Conservation (phyloP, 2,888 invertebrate species). For the Lumbricus terrestris region DNA sequence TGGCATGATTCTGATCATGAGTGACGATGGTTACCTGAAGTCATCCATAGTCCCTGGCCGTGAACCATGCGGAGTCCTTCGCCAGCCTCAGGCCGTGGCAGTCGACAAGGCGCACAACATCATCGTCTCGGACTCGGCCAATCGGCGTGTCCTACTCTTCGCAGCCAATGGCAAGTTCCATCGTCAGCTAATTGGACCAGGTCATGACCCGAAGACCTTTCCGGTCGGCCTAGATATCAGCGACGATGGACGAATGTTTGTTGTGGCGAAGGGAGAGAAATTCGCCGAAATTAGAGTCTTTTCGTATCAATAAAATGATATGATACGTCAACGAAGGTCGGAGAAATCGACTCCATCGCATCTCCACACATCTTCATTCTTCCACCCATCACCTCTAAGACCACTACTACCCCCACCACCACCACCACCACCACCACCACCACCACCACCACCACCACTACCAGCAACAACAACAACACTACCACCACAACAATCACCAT, state of each 20-base stretch:
- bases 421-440: too few relatives aligned
- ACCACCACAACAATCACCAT: too few relatives aligned
- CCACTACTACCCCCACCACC: too few relatives aligned
- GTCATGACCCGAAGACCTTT: neutral
- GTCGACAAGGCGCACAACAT: conserved; percentile 84
- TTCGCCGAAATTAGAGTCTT: conserved; percentile 6
- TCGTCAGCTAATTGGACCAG: neutral
- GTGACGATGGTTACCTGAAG: conserved; percentile 22
- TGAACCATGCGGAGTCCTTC: conserved; percentile 16
- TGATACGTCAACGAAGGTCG: too few relatives aligned
- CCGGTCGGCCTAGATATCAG: conserved; percentile 18
- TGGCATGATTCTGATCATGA: neutral
- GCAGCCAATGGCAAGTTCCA: conserved; percentile 18
- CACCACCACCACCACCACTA: too few relatives aligned
- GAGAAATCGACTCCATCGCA: neutral
- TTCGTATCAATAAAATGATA: neutral
- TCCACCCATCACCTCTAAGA: too few relatives aligned
- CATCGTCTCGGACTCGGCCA: conserved; percentile 68
- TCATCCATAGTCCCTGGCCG: neutral
- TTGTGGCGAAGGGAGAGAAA: conserved; percentile 13
- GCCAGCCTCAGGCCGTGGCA: conserved; percentile 35
- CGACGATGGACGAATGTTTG: neutral
- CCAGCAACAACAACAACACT: too few relatives aligned
- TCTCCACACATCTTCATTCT: too few relatives aligned
- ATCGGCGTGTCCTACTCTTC: conserved; percentile 22